Evolutionary conservation across 2,113 vertebrate species (phyloP), one percentile per base, ranked within the genome.

Genomic region (Sinocyclocheilus anophthalmus): DNA sequence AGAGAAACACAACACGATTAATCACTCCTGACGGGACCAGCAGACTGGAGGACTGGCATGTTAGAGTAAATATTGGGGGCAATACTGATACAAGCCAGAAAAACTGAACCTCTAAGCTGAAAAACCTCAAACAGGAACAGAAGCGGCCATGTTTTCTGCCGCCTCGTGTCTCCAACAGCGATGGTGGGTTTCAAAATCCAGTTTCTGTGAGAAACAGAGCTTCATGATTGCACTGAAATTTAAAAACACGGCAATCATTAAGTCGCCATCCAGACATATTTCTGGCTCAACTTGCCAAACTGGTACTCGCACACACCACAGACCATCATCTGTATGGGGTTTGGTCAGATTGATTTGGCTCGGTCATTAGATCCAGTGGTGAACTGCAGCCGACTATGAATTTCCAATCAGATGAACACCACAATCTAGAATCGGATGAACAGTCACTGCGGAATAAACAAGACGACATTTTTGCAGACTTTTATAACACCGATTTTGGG

Each of bases 171-270:
- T 86, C 80, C 82, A 89, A 55, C 84, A 81, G 42, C 39, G 48
- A 72, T 80, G 77, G 87, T 85, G 83, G 81, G 70, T 81, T 84
- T 86, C 86, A 76, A 84, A 76, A 78, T 67, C 48, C 78, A 16
- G 72, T 86, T 72, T 57, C 53, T 76, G 33, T 73, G 61, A 81
- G 75, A 80, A 85, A 86, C 85, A 87, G 85, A 45, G 45, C 39
- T 53, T 84, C 88, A 83, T 93, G 93, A 93, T 93, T 92, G 89
- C 90, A 90, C 12, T 50, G 48, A 50, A 50, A 50, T 50, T 50
- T 50, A 3, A 13, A 50, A 50, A 50, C 84, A 67, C 85, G 85
- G 86, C 55, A 87, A 87, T 84, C 45, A 39, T 39, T 91, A 91
- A 87, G 85, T 90, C 89, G 84, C 86, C 50, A 83, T 87, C 90